Percentiles rank a stretch among this genome's conserved stretches.
Conservation (phyloP, 2,113 vertebrate species). For the Shinisaurus crocodilurus region DNA sequence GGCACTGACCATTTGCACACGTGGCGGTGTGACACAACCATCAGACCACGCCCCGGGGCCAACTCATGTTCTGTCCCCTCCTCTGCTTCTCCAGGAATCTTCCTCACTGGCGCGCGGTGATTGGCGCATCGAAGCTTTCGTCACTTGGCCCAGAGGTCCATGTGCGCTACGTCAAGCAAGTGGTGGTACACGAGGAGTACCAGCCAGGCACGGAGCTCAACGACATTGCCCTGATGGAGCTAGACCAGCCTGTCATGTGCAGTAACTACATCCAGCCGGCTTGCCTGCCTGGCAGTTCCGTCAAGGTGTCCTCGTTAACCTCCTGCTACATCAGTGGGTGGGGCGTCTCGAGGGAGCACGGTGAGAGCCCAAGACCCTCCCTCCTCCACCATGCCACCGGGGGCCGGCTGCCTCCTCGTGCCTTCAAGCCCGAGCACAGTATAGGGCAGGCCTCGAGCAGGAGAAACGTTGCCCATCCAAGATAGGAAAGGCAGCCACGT, state of each 20-base stretch:
- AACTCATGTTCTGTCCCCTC: background rate
- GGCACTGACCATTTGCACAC: too few species aligned
- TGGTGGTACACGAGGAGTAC: conserved; percentile 67
- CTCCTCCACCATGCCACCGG: fast-evolving
- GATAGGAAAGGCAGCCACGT: background rate
- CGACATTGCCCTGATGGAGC: conserved; percentile 69
- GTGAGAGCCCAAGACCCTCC: background rate
- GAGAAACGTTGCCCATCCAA: background rate
- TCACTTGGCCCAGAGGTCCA: conserved; percentile 37
- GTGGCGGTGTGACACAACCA: fast-evolving
- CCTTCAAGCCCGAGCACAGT: background rate
- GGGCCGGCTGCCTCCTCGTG: fast-evolving
- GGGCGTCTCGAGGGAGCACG: conserved; percentile 11
- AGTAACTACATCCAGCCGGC: conserved; percentile 47
- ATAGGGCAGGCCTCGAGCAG: background rate
- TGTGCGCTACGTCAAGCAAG: conserved; percentile 62
- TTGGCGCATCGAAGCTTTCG: conserved; percentile 54
- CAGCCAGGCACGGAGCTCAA: conserved; percentile 33
- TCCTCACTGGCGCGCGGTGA: conserved; percentile 67
- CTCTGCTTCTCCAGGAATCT: conserved; percentile 47
- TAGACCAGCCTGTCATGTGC: conserved; percentile 61
- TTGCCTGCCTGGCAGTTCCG: conserved; percentile 62
- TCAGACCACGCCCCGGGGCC: background rate
- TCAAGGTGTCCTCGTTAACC: conserved; percentile 4
- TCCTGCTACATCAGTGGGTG: conserved; percentile 54